phyloP scores from a whole-genome alignment of 2,888 invertebrate genomes.

The Sympetrum striolatum region DNA sequence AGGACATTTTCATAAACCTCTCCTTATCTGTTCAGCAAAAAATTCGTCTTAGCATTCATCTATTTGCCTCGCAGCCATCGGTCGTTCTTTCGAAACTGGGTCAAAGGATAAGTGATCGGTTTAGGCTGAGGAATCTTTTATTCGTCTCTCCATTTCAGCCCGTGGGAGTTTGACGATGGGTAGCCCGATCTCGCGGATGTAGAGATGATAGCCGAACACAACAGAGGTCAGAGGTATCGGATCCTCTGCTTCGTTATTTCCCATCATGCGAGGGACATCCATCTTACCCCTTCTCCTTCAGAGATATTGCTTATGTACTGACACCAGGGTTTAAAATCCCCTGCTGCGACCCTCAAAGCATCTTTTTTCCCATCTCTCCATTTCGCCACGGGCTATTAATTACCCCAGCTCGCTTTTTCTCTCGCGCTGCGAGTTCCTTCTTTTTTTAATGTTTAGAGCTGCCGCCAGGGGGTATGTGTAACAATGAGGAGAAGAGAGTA shows the following conservation, averaged over 20 bases:
- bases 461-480: not conserved
- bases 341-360: not conserved
- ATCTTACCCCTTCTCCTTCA: not conserved
- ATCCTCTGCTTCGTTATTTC: not conserved
- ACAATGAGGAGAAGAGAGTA: not conserved
- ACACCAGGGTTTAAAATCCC: not conserved
- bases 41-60: no score
- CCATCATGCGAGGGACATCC: not conserved
- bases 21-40: no score
- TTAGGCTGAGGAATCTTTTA: not conserved
- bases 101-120: not conserved
- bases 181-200: not conserved
- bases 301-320: not conserved
- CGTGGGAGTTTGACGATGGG: not conserved
- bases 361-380: not conserved
- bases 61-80: no score
- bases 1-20: no score
- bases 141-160: not conserved
- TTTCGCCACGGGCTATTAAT: not conserved
- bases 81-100: not conserved
- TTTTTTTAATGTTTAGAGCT: not conserved
- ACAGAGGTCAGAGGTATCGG: not conserved
- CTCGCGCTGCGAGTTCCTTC: not conserved
- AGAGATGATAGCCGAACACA: not conserved
- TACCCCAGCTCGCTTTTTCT: not conserved